Conservation (phyloP, 1,140 invertebrate species). For the Cylas formicarius region DNA sequence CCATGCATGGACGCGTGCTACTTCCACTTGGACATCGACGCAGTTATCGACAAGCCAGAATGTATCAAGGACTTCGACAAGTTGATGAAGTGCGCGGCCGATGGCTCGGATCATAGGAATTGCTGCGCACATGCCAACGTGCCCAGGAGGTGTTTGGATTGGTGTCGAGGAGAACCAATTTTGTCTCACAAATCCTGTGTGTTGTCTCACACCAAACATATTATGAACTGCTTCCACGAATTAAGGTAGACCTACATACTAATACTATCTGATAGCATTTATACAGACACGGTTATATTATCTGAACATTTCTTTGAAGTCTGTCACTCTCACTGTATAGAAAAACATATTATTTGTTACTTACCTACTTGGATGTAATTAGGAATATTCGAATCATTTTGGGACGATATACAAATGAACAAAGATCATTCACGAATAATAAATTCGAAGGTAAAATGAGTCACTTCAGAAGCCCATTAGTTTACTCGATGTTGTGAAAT, state of each 20-base stretch:
- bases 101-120: conserved; percentile 68
- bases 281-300: too few species aligned
- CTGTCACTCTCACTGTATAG: too few species aligned
- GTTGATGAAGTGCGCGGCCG: conserved; percentile 75
- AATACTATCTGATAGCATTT: neutral
- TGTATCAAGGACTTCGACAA: conserved; percentile 75
- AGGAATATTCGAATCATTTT: too few species aligned
- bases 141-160: conserved; percentile 65
- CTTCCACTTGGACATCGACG: conserved; percentile 73
- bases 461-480: too few species aligned
- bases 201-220: conserved; percentile 62
- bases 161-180: conserved; percentile 61
- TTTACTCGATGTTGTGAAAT: conserved; percentile 1
- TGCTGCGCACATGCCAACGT: conserved; percentile 71
- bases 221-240: conserved; percentile 74
- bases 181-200: conserved; percentile 58
- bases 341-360: too few species aligned
- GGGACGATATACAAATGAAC: too few species aligned
- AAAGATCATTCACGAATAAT: too few species aligned
- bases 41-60: conserved; percentile 66
- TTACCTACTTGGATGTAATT: too few species aligned
- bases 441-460: too few species aligned
- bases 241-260: conserved; percentile 39
- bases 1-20: conserved; percentile 70
- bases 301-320: too few species aligned